These are phyloP conservation scores for Teleiodes luculella DNA, from an alignment of 2,888 invertebrate genomes.

Conservation along the genomic window DNA sequence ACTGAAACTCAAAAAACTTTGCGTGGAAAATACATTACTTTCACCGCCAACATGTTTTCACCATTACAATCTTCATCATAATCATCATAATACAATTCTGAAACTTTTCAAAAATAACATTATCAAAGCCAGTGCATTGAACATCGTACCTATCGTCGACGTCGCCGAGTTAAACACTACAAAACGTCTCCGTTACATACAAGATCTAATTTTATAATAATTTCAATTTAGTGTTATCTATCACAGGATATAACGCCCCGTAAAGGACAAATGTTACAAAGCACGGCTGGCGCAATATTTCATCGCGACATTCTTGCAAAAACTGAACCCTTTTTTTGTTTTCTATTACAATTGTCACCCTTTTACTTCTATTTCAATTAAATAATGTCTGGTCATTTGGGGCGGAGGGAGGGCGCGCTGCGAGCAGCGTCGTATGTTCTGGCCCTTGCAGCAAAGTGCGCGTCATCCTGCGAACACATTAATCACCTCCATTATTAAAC, in stretches of 20 bases:
- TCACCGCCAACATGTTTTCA: too few species aligned
- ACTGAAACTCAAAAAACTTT: too few species aligned
- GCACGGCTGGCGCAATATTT: slow-evolving; percentile 76
- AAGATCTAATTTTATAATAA: slow-evolving; percentile 1
- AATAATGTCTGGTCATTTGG: slow-evolving; percentile 79
- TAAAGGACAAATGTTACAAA: slow-evolving; percentile 72
- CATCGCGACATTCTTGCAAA: slow-evolving; percentile 64
- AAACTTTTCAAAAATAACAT: too few species aligned
- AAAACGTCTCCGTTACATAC: too few species aligned
- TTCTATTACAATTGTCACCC: slow-evolving; percentile 78
- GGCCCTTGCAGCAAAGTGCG: slow-evolving; percentile 62
- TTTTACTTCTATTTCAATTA: slow-evolving; percentile 77
- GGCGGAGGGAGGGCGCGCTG: slow-evolving; percentile 48
- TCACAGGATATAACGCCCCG: slow-evolving; percentile 32
- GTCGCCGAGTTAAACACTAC: too few species aligned
- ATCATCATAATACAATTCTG: too few species aligned
- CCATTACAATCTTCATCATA: too few species aligned
- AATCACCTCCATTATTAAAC: slow-evolving; percentile 77
- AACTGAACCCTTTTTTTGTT: slow-evolving; percentile 72
- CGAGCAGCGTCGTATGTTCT: slow-evolving; percentile 65
- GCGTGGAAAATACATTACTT: too few species aligned
- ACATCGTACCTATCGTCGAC: too few species aligned
- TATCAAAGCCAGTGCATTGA: too few species aligned
- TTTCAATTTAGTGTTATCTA: slow-evolving; percentile 26
- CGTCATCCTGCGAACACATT: slow-evolving; percentile 76